These are phyloP conservation scores for Agrotis segetum DNA, from an alignment of 2,888 invertebrate species.

Conservation along the genomic window DNA sequence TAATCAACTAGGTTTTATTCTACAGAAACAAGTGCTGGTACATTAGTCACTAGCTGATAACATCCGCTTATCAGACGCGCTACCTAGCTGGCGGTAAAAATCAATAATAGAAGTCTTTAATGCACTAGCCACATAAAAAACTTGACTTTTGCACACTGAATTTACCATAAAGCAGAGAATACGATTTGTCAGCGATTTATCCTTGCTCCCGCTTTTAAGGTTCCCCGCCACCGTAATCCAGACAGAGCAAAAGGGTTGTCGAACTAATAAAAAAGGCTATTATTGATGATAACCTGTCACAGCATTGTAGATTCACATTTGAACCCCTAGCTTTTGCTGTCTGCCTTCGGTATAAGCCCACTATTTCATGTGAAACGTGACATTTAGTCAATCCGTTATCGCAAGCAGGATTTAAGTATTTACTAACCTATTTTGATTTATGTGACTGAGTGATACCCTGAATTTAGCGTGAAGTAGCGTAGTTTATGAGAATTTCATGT, in stretches of 20 bases:
- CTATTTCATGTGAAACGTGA: slow-evolving; percentile 31
- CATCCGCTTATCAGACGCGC: slow-evolving; percentile 54
- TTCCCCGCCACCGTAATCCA: slow-evolving; percentile 24
- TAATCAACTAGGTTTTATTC: slow-evolving; percentile 28
- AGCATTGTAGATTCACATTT: slow-evolving; percentile 22
- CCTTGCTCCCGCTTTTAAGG: slow-evolving; percentile 7
- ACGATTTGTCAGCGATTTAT: slow-evolving; percentile 31
- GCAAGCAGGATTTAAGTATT: slow-evolving; percentile 11
- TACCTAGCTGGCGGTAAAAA: slow-evolving; percentile 41
- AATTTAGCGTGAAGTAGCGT: slow-evolving; percentile 9
- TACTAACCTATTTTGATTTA: slow-evolving; percentile 4
- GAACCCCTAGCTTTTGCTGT: slow-evolving; percentile 24
- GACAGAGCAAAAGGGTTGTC: slow-evolving; percentile 25
- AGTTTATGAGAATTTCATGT: not conserved
- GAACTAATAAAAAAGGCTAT: slow-evolving; percentile 34
- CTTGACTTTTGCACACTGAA: not conserved
- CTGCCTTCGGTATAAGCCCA: not conserved
- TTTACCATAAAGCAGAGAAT: slow-evolving; percentile 16
- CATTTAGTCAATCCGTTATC: slow-evolving; percentile 32
- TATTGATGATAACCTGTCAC: slow-evolving; percentile 43
- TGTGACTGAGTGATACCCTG: slow-evolving; percentile 16
- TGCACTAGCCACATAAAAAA: not conserved
- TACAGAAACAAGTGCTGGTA: slow-evolving; percentile 28
- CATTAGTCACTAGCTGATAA: slow-evolving; percentile 59
- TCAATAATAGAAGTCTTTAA: slow-evolving; percentile 47